These are phyloP conservation scores for Plotosus lineatus DNA, from an alignment of 2,113 vertebrate genomes.

Conservation along the genomic window DNA sequence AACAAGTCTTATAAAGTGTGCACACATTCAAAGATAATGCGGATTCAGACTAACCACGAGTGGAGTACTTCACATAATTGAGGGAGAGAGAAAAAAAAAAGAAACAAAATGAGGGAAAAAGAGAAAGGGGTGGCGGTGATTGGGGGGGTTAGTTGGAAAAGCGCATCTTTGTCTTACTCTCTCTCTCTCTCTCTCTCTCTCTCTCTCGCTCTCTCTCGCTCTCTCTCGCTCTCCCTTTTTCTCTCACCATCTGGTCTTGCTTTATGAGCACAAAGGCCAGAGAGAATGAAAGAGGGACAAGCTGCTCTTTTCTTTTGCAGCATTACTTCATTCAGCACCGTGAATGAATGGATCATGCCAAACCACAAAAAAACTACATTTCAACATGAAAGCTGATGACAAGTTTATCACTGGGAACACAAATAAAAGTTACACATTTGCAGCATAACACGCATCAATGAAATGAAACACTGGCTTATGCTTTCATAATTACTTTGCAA, in stretches of 20 bases:
- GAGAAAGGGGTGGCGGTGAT: background rate
- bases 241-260: slow-evolving; percentile 51
- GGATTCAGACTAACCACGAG: slow-evolving; percentile 37
- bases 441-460: background rate
- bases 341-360: slow-evolving; percentile 42
- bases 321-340: slow-evolving; percentile 43
- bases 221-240: slow-evolving; percentile 38
- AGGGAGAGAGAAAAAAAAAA: slow-evolving; percentile 38
- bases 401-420: slow-evolving; percentile 32
- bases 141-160: slow-evolving; percentile 34
- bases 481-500: background rate
- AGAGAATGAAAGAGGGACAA: slow-evolving; percentile 46
- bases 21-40: slow-evolving; percentile 43
- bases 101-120: background rate
- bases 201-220: slow-evolving; percentile 11
- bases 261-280: slow-evolving; percentile 42
- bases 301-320: slow-evolving; percentile 47
- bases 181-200: slow-evolving; percentile 7
- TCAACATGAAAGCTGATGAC: slow-evolving; percentile 42
- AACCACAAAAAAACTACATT: slow-evolving; percentile 31
- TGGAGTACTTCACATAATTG: slow-evolving; percentile 43
- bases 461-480: background rate
- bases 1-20: slow-evolving; percentile 45
- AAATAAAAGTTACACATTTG: slow-evolving; percentile 35
- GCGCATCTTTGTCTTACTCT: slow-evolving; percentile 38